Conservation (phyloP, 2,797 vertebrate species). For the Okamejei kenojei region DNA sequence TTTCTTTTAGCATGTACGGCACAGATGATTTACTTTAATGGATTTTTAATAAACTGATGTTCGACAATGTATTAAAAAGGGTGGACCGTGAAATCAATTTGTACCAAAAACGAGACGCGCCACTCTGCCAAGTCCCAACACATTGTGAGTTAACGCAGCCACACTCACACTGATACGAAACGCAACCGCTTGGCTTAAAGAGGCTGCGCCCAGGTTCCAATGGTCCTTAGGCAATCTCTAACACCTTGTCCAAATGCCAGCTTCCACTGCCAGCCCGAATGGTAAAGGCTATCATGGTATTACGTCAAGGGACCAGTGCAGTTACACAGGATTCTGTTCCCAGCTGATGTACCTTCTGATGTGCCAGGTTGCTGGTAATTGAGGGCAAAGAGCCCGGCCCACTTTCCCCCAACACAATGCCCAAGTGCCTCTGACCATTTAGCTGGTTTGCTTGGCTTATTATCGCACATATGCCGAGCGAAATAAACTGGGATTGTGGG, state of each 20-base stretch:
- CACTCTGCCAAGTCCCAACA: not conserved
- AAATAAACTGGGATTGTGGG: not conserved
- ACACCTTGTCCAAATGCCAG: not conserved
- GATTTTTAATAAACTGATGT: slow-evolving; percentile 21
- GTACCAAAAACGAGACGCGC: not conserved
- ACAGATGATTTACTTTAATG: slow-evolving; percentile 22
- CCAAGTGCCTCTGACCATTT: not conserved
- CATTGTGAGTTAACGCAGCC: not conserved
- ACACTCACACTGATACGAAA: not conserved
- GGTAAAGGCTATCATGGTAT: no score
- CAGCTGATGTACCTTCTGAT: not conserved
- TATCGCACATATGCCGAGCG: not conserved
- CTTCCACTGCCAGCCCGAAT: not conserved
- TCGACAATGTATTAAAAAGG: slow-evolving; percentile 23
- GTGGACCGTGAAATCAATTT: slow-evolving; percentile 25
- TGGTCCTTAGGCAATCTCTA: not conserved
- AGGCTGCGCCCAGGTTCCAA: not conserved
- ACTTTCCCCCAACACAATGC: not conserved
- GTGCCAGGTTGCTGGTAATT: not conserved
- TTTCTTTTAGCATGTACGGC: not conserved
- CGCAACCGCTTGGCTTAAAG: not conserved
- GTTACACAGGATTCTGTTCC: not conserved
- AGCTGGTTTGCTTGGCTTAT: not conserved
- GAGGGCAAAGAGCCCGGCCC: not conserved
- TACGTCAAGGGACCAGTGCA: no score